Conservation (phyloP, 2,113 vertebrate genomes). For the Nycticryphes semicollaris region DNA sequence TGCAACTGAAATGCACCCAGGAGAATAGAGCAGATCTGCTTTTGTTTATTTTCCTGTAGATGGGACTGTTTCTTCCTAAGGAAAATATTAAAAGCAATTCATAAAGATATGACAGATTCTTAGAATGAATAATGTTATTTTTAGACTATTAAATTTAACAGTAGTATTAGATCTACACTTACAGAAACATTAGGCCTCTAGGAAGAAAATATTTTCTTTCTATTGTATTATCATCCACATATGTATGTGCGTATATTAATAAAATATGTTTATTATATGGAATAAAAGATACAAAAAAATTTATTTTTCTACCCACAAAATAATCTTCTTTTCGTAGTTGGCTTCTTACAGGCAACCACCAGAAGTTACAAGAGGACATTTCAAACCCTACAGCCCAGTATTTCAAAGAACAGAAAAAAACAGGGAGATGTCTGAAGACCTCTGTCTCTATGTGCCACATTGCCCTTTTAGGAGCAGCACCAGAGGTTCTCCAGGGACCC, state of each 20-base stretch:
- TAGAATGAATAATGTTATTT: neutral
- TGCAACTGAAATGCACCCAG: neutral
- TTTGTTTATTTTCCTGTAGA: neutral
- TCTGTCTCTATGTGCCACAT: conserved; percentile 44
- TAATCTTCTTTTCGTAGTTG: conserved; percentile 22
- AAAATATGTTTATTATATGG: neutral
- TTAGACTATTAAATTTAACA: neutral
- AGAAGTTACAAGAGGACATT: conserved; percentile 25
- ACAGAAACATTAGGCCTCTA: neutral
- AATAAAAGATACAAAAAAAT: neutral
- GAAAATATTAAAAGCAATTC: neutral
- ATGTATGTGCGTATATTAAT: neutral
- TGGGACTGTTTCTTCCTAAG: neutral
- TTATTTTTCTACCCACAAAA: neutral
- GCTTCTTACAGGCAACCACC: neutral
- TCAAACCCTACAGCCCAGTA: conserved; percentile 14
- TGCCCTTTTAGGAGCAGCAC: neutral
- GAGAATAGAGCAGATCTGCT: neutral
- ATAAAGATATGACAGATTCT: neutral
- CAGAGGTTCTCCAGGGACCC: neutral
- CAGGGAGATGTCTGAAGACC: neutral
- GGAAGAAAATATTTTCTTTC: neutral
- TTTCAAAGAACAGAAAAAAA: conserved; percentile 36
- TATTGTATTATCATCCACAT: neutral
- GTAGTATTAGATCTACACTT: neutral